Evolutionary conservation across 1,140 invertebrate genomes (phyloP), one percentile per base, ranked within the genome.

Genomic region (Halictus rubicundus): DNA sequence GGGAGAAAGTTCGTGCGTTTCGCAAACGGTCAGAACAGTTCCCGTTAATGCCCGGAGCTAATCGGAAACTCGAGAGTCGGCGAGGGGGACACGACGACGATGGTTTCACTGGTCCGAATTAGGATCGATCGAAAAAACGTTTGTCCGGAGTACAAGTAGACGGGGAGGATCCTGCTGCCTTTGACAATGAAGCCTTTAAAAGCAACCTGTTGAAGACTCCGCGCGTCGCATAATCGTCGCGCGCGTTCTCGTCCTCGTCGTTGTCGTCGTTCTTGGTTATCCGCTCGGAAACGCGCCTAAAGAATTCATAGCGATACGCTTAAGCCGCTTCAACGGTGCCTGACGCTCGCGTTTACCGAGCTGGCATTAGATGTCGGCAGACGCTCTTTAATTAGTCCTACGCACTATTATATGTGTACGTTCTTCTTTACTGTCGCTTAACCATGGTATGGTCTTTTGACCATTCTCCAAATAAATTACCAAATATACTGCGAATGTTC

Each of bases 181-280:
- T 82, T 80, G 65, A 80, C 70, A 78, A 74, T 59, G 25, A 57
- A 70, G 70, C 69, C 81, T 82, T 82, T 82, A 80, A 80, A 74
- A 80, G 81, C 81, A 82, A 82, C 81, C 81, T 82, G 81, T 82
- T 82, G 81, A 82, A 64, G 68, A 77, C 74, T 61, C 49, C 65
- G 68, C 69, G 71, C 68, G 70, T 69, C 72, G 76, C 80, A 72
- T 68, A 54, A 69, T 69, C 68, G 66, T 27, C 42, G 66, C 66
- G 27, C 25, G 19, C 42, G 10, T 46, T 12, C 49, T 57, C 49
- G 49, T 7, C n/a, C 32, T 32, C 5, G 27, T 27, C 42, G 42
- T 46, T 46, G 68, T 37, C 49, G 66, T 7, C n/a, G 70, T 78
- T 81, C 65, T 57, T 77, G 21, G 68, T 21, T 42, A 60, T 78